These are phyloP conservation scores for Cossypha dichroa DNA, from an alignment of 2,797 vertebrate genomes.

Conservation along the genomic window DNA sequence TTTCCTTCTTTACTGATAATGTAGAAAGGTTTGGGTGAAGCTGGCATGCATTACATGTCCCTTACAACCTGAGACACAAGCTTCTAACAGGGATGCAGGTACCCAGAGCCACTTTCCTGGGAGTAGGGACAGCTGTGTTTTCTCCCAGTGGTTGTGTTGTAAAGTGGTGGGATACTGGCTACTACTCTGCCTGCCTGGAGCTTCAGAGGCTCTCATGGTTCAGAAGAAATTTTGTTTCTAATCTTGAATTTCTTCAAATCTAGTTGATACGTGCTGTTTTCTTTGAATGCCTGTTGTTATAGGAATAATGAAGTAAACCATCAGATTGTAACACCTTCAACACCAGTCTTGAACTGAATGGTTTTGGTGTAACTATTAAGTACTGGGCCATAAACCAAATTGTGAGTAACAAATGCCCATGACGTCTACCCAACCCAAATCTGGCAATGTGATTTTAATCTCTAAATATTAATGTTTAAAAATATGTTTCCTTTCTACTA, in stretches of 20 bases:
- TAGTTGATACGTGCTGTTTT: background rate
- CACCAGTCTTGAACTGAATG: rapidly evolving
- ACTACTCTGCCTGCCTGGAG: background rate
- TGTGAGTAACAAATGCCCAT: background rate
- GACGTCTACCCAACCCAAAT: background rate
- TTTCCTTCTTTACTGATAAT: background rate
- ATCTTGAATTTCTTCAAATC: background rate
- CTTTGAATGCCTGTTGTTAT: background rate
- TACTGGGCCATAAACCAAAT: background rate
- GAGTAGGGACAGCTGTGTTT: background rate
- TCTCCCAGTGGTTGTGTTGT: background rate
- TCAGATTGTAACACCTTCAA: background rate
- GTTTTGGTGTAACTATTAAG: background rate
- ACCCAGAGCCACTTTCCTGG: background rate
- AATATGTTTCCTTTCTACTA: background rate
- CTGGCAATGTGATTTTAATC: background rate
- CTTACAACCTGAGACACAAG: background rate
- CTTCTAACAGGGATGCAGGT: background rate
- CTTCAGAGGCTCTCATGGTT: background rate
- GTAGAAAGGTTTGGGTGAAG: background rate
- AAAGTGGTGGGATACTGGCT: background rate
- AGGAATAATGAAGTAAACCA: background rate
- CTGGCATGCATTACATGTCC: background rate
- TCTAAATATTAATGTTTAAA: background rate
- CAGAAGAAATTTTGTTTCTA: background rate